phyloP scores from a whole-genome alignment of 2,888 invertebrate genomes.

The Neocrepidodera transversa region DNA sequence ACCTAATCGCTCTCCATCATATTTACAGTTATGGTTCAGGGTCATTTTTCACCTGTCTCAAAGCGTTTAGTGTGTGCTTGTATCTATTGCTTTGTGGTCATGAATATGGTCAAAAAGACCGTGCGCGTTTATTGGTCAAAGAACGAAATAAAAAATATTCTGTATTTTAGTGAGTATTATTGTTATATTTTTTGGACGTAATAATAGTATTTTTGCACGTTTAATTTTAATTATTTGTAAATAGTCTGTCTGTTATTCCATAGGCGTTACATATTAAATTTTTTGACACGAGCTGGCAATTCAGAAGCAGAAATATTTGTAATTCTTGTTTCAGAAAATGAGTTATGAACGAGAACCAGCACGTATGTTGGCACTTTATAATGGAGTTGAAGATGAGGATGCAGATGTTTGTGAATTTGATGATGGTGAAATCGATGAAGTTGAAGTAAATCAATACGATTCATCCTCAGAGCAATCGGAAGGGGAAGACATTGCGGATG shows the following conservation, averaged over 20 bases:
- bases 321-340: conserved; percentile 14
- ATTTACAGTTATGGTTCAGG: not conserved
- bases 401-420: conserved; percentile 14
- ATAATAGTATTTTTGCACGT: too few species aligned
- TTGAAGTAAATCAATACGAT: too few species aligned
- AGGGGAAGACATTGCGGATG: conserved; percentile 10
- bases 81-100: conserved; percentile 5
- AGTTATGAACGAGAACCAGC: conserved; percentile 18
- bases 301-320: conserved; percentile 16
- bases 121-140: not conserved
- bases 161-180: conserved; percentile 9
- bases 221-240: conserved; percentile 1
- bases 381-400: conserved; percentile 11
- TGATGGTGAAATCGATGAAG: too few species aligned
- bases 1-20: not conserved
- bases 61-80: conserved; percentile 12
- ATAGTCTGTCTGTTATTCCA: conserved; percentile 11
- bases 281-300: conserved; percentile 14
- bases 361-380: conserved; percentile 16
- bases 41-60: conserved; percentile 8
- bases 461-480: conserved; percentile 12
- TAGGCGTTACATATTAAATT: conserved; percentile 3
- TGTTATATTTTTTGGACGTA: conserved; percentile 1
- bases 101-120: not conserved
- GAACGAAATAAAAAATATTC: not conserved